Evolutionary conservation across 2,797 vertebrate genomes (phyloP).

Genomic region (Anabas testudineus): DNA sequence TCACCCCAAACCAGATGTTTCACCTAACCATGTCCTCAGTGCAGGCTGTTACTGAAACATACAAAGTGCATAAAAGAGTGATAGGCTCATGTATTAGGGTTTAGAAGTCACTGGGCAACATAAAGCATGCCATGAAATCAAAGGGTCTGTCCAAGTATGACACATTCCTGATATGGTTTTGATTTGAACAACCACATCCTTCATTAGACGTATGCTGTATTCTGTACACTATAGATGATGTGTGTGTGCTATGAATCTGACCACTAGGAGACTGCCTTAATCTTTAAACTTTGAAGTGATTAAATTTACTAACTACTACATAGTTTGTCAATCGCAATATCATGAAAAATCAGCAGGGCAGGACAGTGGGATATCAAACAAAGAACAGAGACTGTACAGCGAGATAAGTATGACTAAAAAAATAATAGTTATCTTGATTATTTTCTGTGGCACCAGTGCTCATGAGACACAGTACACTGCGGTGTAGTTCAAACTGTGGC

Average conservation of each 20-base stretch:
- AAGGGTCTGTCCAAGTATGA: constrained; percentile 35
- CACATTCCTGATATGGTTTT: constrained; percentile 44
- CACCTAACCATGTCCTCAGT: constrained; percentile 53
- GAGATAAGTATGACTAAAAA: too few relatives aligned
- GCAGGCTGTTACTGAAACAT: constrained; percentile 57
- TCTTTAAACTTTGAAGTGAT: neutral
- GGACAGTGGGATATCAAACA: neutral
- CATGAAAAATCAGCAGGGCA: too few relatives aligned
- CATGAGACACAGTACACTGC: too few relatives aligned
- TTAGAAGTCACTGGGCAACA: constrained; percentile 45
- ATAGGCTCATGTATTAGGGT: constrained; percentile 49
- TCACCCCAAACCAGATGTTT: constrained; percentile 83
- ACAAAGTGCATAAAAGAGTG: constrained; percentile 62
- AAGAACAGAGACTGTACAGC: neutral
- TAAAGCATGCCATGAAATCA: constrained; percentile 53
- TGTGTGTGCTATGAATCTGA: constrained; percentile 4
- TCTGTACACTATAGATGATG: constrained; percentile 25
- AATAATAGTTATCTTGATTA: too few relatives aligned
- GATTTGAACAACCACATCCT: constrained; percentile 29
- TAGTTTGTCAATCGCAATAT: neutral
- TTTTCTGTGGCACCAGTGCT: too few relatives aligned
- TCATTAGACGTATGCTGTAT: neutral
- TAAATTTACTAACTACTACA: neutral
- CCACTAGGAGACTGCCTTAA: neutral
- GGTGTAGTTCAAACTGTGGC: neutral